Base-by-base conservation (phyloP, 2,888 invertebrate genomes). In the Steromphala cineraria region DNA sequence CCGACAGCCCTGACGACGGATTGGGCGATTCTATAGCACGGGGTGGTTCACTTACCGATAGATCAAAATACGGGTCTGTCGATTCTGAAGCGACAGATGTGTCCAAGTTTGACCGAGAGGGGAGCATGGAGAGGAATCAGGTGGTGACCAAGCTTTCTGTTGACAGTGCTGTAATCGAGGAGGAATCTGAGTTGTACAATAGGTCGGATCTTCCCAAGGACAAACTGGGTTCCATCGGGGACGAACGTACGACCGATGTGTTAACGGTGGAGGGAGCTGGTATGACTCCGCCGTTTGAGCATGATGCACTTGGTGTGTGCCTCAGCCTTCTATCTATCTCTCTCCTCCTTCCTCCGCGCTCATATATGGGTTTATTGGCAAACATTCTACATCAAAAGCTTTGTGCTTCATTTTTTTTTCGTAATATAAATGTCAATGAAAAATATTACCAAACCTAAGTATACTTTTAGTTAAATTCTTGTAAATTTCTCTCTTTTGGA, bases 101-200 rank as follows among this genome's bases (percentile, higher is more conserved):
- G 31, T 88, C 88, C 67, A 87, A 88, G 76, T 82, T 85, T 15
- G 88, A 90, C 40, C 84, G 86, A 7, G 87, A 89, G 13, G 87
- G 88, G 13, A 89, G 89, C 80, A 53, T 82, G n/a, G 81, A 82
- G 8, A 81, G 84, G 31, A 88, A 81, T 78, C 90, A 92, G 28
- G 90, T 93, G 77, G 90, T 93, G 28, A 93, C 93, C 71, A 94
- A 94, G 84, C 92, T 94, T 77, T 94, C 94, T 0, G 90, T 94
- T 55, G 94, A 94, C 89, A 88, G 95, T 80, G 90, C 88, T 3
- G 90, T 89, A 15, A 81, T 89, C 52, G 89, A 89, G 76, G 89
- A 87, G 15, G 84, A 80, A 53, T 19, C 67, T 52, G 19, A 36
- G 21, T 21, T 28, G 53, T 28, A 53, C 24, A 53, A 71, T 15